Evolutionary conservation across 2,797 vertebrate species (phyloP), one percentile per base, ranked within the genome.

Genomic region (Rhinichthys osculus): DNA sequence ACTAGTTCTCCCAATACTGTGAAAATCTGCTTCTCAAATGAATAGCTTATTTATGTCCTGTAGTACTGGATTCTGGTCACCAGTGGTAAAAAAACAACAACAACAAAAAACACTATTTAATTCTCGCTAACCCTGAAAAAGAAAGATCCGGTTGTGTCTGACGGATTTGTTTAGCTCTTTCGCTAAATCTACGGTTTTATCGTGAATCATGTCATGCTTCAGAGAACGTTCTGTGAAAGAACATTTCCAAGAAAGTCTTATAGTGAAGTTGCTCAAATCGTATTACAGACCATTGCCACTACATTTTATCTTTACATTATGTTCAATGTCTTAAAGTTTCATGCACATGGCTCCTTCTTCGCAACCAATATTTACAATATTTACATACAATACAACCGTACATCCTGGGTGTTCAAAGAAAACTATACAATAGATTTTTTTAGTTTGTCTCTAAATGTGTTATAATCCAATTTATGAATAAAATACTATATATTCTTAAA

Each of bases 241-340:
- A 99, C 97, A 98, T 97, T 97, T 98, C 95, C 98, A 98, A 94
- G 92, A 98, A 98, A 97, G 97, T 98, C 96, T 98, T 97, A 98
- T 97, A 97, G 97, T 98, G 97, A 99, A 99, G 97, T 97, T 96
- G 95, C 97, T 98, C 97, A 97, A 97, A 97, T 98, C 97, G 96
- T 98, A 97, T 98, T 97, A 97, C 97, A 98, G 97, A 98, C 97
- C 97, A 95, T 97, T 97, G 97, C 97, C 97, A 97, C 97, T 98
- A 98, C 96, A 95, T 94, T 96, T 96, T 94, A 94, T 96, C 97
- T 97, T 97, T 96, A 87, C 87, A 90, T 85, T 90, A 90, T 98
- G 97, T 97, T 97, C 93, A 96, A 96, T 96, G 96, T 95, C 93
- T 94, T 95, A 86, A 95, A 93, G 95, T 94, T 96, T 99, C 98